These are phyloP conservation scores for Myoxocephalus aenaeus DNA, from an alignment of 2,797 vertebrate genomes.

Conservation along the genomic window DNA sequence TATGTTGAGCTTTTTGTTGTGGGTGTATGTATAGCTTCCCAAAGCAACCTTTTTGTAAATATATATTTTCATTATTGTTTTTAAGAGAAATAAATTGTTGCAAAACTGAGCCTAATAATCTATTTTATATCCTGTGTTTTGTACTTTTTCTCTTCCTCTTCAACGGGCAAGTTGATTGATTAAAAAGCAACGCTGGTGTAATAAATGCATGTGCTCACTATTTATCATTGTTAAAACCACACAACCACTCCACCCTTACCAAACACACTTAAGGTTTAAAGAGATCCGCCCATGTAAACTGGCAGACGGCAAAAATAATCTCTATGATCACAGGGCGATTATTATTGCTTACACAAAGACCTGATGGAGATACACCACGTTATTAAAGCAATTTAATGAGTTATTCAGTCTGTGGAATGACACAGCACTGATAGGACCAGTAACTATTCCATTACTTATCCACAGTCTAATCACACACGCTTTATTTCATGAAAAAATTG, in stretches of 20 bases:
- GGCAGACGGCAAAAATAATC: not conserved
- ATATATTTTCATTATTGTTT: slow-evolving; percentile 87
- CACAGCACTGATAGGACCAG: not conserved
- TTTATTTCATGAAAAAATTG: not conserved
- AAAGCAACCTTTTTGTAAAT: slow-evolving; percentile 93
- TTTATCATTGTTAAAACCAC: slow-evolving; percentile 41
- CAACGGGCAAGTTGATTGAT: slow-evolving; percentile 71
- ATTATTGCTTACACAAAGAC: slow-evolving; percentile 11
- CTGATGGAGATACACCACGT: not conserved
- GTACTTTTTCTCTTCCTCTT: slow-evolving; percentile 77
- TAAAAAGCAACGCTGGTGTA: slow-evolving; percentile 71
- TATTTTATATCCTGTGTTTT: slow-evolving; percentile 82
- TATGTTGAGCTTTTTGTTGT: slow-evolving; percentile 90
- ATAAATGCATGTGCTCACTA: slow-evolving; percentile 27
- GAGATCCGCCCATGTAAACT: slow-evolving; percentile 34
- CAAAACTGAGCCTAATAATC: slow-evolving; percentile 96
- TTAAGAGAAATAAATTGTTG: slow-evolving; percentile 89
- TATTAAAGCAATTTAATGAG: slow-evolving; percentile 25
- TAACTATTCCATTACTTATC: not conserved
- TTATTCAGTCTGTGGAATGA: slow-evolving; percentile 11
- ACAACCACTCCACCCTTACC: slow-evolving; percentile 32
- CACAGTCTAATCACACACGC: not conserved
- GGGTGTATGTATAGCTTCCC: slow-evolving; percentile 88
- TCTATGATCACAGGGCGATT: slow-evolving; percentile 9
- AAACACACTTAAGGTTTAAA: slow-evolving; percentile 31